A percentile compares a stretch with the other conserved stretches of the same genome.
Evolutionary conservation across 1,140 invertebrate species (phyloP).

Genomic region (Cryptotermes secundus): DNA sequence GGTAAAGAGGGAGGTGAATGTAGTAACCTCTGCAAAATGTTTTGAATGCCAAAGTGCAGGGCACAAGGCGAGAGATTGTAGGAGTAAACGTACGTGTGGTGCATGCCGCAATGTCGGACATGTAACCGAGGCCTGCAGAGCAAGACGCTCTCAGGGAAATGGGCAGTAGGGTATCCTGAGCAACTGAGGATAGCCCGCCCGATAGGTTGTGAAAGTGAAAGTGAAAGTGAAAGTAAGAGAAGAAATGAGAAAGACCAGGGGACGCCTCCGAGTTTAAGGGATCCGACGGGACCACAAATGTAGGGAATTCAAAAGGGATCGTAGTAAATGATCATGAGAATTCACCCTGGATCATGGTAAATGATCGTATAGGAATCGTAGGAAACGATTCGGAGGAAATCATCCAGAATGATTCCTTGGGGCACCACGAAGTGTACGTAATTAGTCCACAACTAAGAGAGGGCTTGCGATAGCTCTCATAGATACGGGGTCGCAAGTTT

Average conservation of each 20-base stretch:
- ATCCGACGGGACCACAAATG: not conserved
- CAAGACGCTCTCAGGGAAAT: too few species aligned
- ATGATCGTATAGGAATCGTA: too few species aligned
- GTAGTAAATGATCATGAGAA: too few species aligned
- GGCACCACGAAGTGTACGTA: not conserved
- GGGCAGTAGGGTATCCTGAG: too few species aligned
- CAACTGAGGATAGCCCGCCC: too few species aligned
- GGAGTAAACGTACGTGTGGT: too few species aligned
- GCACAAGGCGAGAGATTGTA: not conserved
- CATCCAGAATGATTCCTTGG: too few species aligned
- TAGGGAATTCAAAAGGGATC: too few species aligned
- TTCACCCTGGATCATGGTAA: too few species aligned
- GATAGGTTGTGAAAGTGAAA: not conserved
- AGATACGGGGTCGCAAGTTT: conserved; percentile 4
- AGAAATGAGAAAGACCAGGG: not conserved
- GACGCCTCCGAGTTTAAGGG: not conserved
- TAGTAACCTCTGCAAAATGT: not conserved
- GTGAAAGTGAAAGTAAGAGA: not conserved
- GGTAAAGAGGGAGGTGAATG: not conserved
- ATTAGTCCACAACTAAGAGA: not conserved
- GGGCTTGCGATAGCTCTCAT: conserved; percentile 1
- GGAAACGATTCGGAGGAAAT: too few species aligned
- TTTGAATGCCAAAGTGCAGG: not conserved
- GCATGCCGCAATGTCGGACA: too few species aligned
- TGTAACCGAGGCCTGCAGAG: not conserved